Evolutionary conservation across 2,797 vertebrate genomes (phyloP).

Genomic region (Pantherophis vulpinus): DNA sequence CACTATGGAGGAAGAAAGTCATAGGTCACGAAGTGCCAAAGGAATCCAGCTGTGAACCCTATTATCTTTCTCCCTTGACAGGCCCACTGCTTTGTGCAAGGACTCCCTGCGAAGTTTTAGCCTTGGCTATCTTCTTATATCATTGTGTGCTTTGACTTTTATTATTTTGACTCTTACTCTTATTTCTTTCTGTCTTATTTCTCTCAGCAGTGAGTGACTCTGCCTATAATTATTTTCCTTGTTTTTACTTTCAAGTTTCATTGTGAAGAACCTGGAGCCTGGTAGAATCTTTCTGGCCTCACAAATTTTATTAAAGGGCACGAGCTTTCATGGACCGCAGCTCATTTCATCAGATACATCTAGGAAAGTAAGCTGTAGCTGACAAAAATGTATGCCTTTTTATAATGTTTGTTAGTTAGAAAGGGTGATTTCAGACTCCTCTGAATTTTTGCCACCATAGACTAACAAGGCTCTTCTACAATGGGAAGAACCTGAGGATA

Average conservation of each 20-base stretch:
- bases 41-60: not conserved
- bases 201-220: conserved; percentile 30
- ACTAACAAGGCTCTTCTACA: not conserved
- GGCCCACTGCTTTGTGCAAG: not conserved
- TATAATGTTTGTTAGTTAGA: not conserved
- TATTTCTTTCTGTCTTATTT: conserved; percentile 26
- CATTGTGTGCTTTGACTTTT: not conserved
- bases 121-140: conserved; percentile 3
- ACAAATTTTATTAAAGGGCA: not conserved
- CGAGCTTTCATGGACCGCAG: not conserved
- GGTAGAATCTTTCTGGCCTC: not conserved
- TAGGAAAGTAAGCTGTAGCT: not conserved
- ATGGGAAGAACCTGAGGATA: conserved; percentile 14
- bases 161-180: not conserved
- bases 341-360: not conserved
- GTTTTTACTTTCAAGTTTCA: conserved; percentile 7
- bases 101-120: not conserved
- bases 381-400: not conserved
- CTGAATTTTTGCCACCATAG: not conserved
- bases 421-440: not conserved
- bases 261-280: conserved; percentile 18
- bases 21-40: not conserved
- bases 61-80: not conserved
- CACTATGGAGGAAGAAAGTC: not conserved
- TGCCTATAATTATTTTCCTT: conserved; percentile 49